Evolutionary conservation across 2,888 invertebrate genomes (phyloP), one percentile per base, ranked within the genome.

Genomic region (Lasioglossum leucozonium): DNA sequence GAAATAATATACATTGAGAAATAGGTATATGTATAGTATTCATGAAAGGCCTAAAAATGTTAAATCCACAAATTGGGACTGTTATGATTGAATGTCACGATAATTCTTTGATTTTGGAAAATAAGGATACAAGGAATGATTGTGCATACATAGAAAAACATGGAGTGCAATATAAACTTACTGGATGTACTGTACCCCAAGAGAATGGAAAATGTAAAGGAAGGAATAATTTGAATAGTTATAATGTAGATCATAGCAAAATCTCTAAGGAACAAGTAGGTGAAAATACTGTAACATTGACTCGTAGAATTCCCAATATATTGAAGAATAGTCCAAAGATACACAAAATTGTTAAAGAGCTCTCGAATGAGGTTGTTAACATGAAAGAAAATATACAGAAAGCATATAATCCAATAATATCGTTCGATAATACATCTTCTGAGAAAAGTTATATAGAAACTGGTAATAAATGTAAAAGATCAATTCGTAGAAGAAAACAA

Each of bases 231-330:
- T 55, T 55, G 55, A 8, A 55, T 11, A 55, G 55, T n/a, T n/a
- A 55, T 55, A n/a, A 11, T 55, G 8, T 55, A 55, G 11, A 55
- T n/a, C 10, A 55, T 11, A 55, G 22, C 10, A 11, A 3, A 55
- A 11, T n/a, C 40, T 30, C 22, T 13, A 55, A 71, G 11, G 16
- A 42, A 8, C 22, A 71, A 11, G 16, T n/a, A 10, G 55, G 0
- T 37, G 13, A 13, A 1, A 26, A 10, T 2, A 69, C 71, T 42
- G 75, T 72, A 69, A 51, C 18, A 13, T 55, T 69, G 26, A 74
- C 73, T n/a, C 89, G 74, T 34, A 86, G 26, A 73, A 11, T 90
- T 40, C 90, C 90, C 30, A 90, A 85, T 74, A 90, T 90, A 30
- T 79, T 90, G 34, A 90, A 85, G 69, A 85, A 18, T 34, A 79